These are phyloP conservation scores for Tridacna crocea DNA, from an alignment of 2,888 invertebrate genomes.

Conservation along the genomic window DNA sequence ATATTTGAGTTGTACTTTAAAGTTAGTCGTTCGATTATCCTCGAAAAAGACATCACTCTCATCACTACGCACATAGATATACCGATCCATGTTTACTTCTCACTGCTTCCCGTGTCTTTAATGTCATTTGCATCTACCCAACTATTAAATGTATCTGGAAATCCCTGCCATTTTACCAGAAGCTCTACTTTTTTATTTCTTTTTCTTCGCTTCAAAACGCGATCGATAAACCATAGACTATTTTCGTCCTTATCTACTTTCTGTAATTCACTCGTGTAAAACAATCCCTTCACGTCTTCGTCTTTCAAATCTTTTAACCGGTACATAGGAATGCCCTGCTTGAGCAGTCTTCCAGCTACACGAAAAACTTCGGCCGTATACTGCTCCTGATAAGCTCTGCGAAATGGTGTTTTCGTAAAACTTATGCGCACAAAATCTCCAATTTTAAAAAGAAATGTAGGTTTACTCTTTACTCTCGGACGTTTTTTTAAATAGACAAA, in stretches of 20 bases:
- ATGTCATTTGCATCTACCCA: conserved; percentile 48
- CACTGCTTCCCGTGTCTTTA: conserved; percentile 26
- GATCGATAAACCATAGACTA: conserved; percentile 44
- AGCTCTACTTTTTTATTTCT: conserved; percentile 44
- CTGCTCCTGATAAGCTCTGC: conserved; percentile 41
- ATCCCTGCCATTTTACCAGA: conserved; percentile 50
- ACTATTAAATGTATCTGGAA: conserved; percentile 47
- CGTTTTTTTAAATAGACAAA: conserved; percentile 36
- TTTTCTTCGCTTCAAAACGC: conserved; percentile 37
- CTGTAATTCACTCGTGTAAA: conserved; percentile 41
- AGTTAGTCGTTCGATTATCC: conserved; percentile 18
- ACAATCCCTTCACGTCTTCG: conserved; percentile 36
- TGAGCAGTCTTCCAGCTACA: conserved; percentile 19
- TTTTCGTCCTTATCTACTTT: conserved; percentile 48
- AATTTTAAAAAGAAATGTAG: conserved; percentile 23
- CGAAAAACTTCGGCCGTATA: conserved; percentile 44
- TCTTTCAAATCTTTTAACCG: conserved; percentile 39
- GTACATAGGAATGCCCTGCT: conserved; percentile 41
- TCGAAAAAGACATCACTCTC: conserved; percentile 32
- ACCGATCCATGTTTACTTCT: conserved; percentile 30
- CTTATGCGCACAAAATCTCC: conserved; percentile 40
- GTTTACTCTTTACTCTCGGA: conserved; percentile 17
- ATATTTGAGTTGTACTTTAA: conserved; percentile 25
- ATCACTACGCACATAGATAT: conserved; percentile 35
- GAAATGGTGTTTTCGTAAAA: conserved; percentile 28